phyloP scores from a whole-genome alignment of 1,140 invertebrate species.

The Papilio helenus region DNA sequence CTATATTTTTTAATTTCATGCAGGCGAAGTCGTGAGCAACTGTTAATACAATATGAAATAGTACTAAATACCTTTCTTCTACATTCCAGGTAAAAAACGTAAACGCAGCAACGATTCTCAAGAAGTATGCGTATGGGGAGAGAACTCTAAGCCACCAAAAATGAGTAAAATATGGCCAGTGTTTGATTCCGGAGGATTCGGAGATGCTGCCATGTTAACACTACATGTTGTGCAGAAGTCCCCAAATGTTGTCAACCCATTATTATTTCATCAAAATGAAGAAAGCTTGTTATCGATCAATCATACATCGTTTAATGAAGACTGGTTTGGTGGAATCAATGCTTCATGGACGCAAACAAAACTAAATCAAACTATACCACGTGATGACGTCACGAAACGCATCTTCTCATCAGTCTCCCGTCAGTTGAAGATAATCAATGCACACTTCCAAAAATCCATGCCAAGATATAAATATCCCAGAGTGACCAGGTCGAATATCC shows the following conservation, averaged over 20 bases:
- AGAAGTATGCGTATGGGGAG: constrained; percentile 66
- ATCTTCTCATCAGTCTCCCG: constrained; percentile 77
- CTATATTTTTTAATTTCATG: no score
- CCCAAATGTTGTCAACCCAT: constrained; percentile 53
- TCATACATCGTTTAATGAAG: constrained; percentile 47
- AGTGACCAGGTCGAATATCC: constrained; percentile 74
- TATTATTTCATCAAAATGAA: constrained; percentile 55
- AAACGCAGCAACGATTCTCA: constrained; percentile 66
- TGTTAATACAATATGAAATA: no score
- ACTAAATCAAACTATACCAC: constrained; percentile 59
- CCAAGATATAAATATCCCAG: constrained; percentile 78
- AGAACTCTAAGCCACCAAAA: constrained; percentile 66
- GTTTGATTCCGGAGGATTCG: constrained; percentile 81
- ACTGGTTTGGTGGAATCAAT: constrained; percentile 67
- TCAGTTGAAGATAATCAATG: constrained; percentile 76
- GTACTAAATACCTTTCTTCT: background rate
- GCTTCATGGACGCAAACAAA: constrained; percentile 68
- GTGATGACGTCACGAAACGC: constrained; percentile 66
- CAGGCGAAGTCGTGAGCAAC: no score
- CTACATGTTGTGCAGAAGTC: constrained; percentile 62
- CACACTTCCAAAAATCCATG: constrained; percentile 72
- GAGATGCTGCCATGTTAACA: constrained; percentile 61
- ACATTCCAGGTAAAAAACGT: constrained; percentile 75
- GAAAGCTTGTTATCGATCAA: constrained; percentile 44
- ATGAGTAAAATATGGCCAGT: constrained; percentile 79